Evolutionary conservation across 2,888 invertebrate species (phyloP).

Genomic region (Drepanosiphum platanoidis): DNA sequence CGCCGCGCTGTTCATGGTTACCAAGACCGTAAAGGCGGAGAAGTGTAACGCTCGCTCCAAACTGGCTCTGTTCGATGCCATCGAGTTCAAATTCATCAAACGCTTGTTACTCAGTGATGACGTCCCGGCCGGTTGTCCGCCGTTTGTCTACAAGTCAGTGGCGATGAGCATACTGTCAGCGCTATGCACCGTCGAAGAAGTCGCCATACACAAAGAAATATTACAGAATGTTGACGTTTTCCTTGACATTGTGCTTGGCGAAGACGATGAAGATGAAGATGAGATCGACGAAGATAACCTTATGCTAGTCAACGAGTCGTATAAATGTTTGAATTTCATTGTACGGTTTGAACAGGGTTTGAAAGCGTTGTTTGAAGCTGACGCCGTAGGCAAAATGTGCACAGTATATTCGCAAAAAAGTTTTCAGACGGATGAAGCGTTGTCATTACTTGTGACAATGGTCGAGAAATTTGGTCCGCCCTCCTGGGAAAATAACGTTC

Average conservation of each 20-base stretch:
- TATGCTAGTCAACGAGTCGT: slow-evolving; percentile 87
- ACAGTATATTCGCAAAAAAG: slow-evolving; percentile 88
- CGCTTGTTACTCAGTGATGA: slow-evolving; percentile 80
- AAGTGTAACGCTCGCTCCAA: slow-evolving; percentile 80
- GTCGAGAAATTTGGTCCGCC: slow-evolving; percentile 77
- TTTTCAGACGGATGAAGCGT: slow-evolving; percentile 88
- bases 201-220: slow-evolving; percentile 86
- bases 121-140: slow-evolving; percentile 87
- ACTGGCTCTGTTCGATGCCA: slow-evolving; percentile 85
- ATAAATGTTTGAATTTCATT: slow-evolving; percentile 83
- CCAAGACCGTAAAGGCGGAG: slow-evolving; percentile 85
- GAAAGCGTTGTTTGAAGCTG: slow-evolving; percentile 80
- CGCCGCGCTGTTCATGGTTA: slow-evolving; percentile 90
- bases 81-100: slow-evolving; percentile 87
- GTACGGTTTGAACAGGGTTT: slow-evolving; percentile 83
- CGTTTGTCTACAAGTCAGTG: slow-evolving; percentile 89
- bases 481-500: slow-evolving; percentile 82
- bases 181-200: slow-evolving; percentile 83
- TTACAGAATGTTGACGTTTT: slow-evolving; percentile 84
- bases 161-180: slow-evolving; percentile 87
- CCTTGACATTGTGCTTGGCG: slow-evolving; percentile 79
- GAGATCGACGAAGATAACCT: slow-evolving; percentile 87
- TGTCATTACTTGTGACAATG: slow-evolving; percentile 81
- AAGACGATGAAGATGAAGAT: slow-evolving; percentile 79
- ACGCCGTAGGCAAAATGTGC: slow-evolving; percentile 83